phyloP scores from a whole-genome alignment of 2,797 vertebrate species.

The Moxostoma hubbsi region DNA sequence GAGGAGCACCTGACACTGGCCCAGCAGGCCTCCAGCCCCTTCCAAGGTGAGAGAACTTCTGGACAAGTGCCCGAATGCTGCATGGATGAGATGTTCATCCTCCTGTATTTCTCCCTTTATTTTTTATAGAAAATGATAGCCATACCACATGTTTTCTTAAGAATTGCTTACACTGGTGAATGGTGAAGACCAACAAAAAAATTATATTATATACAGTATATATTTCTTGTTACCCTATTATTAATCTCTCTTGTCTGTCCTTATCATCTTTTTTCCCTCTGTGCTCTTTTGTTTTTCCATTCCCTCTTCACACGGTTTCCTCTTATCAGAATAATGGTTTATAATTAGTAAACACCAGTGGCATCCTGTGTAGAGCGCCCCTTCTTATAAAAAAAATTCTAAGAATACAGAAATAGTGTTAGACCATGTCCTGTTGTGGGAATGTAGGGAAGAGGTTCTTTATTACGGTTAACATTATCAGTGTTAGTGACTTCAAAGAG shows the following conservation, averaged over 20 bases:
- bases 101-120: background rate
- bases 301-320: background rate
- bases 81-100: background rate
- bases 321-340: background rate
- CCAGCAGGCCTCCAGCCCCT: constrained; percentile 71
- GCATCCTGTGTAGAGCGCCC: background rate
- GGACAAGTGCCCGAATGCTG: constrained; percentile 19
- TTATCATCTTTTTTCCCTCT: background rate
- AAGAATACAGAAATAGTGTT: background rate
- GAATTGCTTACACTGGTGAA: no score
- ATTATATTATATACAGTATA: no score
- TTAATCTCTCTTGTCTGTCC: no score
- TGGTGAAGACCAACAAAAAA: no score
- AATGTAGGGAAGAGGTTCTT: constrained; percentile 12
- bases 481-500: background rate
- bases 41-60: constrained; percentile 85
- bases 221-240: no score
- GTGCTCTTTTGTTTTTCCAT: background rate
- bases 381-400: constrained; percentile 4
- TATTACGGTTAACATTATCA: constrained; percentile 24
- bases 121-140: no score
- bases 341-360: no score
- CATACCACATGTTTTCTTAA: no score
- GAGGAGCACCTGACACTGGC: constrained; percentile 94
- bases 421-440: background rate